Conservation (phyloP, 2,113 vertebrate genomes). For the Carettochelys insculpta region DNA sequence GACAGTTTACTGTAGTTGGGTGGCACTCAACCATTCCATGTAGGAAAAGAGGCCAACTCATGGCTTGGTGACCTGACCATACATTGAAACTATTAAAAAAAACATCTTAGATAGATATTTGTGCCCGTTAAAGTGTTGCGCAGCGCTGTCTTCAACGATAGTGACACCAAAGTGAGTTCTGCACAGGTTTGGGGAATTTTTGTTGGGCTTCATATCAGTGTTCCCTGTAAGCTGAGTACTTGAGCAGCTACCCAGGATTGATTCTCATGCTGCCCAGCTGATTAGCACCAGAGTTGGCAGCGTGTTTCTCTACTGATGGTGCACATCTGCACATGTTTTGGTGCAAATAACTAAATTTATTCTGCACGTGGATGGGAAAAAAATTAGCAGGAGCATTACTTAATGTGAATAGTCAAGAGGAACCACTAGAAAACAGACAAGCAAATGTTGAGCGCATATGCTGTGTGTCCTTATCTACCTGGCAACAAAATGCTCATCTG, state of each 20-base stretch:
- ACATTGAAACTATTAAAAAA: not conserved
- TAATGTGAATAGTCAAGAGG: not conserved
- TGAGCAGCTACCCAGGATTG: no score
- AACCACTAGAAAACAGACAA: not conserved
- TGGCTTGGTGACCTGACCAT: not conserved
- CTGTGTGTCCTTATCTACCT: not conserved
- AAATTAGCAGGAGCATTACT: no score
- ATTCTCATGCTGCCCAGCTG: no score
- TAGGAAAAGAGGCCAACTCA: not conserved
- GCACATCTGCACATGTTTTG: no score
- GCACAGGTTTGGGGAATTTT: not conserved
- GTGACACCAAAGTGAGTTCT: not conserved
- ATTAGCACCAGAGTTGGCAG: no score
- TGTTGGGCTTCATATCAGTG: no score
- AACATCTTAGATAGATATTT: not conserved
- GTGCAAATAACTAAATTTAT: no score
- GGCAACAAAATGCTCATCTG: not conserved
- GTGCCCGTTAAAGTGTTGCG: not conserved
- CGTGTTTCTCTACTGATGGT: no score
- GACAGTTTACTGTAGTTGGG: no score
- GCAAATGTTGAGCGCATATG: not conserved
- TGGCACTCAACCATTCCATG: not conserved
- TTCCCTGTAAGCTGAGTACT: no score
- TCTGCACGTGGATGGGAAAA: no score
- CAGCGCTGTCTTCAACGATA: not conserved